phyloP scores from a whole-genome alignment of 2,113 vertebrate species.

The Delphinus delphis region DNA sequence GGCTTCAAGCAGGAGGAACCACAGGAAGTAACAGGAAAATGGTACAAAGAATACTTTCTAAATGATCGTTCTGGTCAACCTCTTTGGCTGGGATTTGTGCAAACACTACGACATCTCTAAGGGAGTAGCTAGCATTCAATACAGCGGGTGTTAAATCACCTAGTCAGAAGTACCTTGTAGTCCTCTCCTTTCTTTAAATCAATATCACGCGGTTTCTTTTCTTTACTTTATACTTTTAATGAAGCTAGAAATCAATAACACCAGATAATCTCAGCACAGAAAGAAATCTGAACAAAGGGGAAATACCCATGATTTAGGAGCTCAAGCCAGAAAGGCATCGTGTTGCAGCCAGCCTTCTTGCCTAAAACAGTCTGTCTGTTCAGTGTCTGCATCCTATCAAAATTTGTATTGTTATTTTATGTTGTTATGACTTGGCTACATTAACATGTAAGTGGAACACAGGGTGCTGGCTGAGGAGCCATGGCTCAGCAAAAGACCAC shows the following conservation, averaged over 20 bases:
- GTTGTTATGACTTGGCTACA: neutral
- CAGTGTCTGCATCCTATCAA: neutral
- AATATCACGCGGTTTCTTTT: neutral
- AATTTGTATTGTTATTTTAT: neutral
- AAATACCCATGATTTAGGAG: neutral
- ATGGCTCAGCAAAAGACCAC: neutral
- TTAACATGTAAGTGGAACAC: neutral
- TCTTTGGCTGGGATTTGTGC: neutral
- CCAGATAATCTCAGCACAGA: neutral
- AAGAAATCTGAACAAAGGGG: neutral
- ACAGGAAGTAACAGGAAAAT: neutral
- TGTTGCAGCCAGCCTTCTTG: neutral
- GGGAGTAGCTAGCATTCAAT: neutral
- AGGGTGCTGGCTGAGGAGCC: neutral
- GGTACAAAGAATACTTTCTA: neutral
- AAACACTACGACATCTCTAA: neutral
- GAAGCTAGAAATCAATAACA: constrained; percentile 17
- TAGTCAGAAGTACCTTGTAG: neutral
- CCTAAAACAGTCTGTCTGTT: neutral
- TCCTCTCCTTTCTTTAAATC: neutral
- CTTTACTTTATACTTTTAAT: neutral
- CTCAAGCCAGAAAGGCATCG: fast-evolving
- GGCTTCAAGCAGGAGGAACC: neutral
- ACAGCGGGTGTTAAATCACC: neutral
- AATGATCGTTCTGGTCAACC: neutral